Conservation (phyloP, 2,888 invertebrate genomes). For the Erebia epiphron region DNA sequence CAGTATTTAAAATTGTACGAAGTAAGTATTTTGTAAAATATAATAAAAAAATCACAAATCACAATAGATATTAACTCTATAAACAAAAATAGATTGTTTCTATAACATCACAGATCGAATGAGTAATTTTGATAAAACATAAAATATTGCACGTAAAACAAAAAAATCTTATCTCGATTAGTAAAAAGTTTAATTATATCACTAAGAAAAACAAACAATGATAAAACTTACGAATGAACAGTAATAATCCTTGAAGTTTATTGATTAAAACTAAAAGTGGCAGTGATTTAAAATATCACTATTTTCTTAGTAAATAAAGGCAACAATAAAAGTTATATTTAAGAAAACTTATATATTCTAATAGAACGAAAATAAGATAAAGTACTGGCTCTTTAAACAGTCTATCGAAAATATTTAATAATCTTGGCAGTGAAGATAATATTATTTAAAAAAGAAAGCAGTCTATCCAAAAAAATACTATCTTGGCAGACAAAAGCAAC, state of each 20-base stretch:
- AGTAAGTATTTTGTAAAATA: slow-evolving; percentile 1
- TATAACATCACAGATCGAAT: slow-evolving; percentile 17
- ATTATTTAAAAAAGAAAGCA: too few relatives aligned
- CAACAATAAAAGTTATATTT: neutral
- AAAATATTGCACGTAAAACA: slow-evolving; percentile 13
- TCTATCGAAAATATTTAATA: neutral
- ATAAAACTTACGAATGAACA: neutral
- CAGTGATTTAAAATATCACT: slow-evolving; percentile 4
- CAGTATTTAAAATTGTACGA: slow-evolving; percentile 11
- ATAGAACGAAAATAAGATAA: neutral
- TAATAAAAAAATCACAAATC: neutral
- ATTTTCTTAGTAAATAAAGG: neutral
- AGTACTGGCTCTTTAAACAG: neutral
- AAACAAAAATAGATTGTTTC: neutral
- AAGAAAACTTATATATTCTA: slow-evolving; percentile 9
- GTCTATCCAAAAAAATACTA: neutral
- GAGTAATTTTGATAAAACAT: neutral
- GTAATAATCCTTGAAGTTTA: neutral
- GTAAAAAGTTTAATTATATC: neutral
- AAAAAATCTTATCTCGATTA: neutral
- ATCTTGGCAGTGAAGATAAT: too few relatives aligned
- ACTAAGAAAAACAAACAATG: neutral
- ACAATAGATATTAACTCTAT: neutral
- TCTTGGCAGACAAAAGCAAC: neutral
- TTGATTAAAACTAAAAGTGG: neutral